Base-by-base conservation (phyloP, 2,113 vertebrate genomes). In the Malurus cyaneus region DNA sequence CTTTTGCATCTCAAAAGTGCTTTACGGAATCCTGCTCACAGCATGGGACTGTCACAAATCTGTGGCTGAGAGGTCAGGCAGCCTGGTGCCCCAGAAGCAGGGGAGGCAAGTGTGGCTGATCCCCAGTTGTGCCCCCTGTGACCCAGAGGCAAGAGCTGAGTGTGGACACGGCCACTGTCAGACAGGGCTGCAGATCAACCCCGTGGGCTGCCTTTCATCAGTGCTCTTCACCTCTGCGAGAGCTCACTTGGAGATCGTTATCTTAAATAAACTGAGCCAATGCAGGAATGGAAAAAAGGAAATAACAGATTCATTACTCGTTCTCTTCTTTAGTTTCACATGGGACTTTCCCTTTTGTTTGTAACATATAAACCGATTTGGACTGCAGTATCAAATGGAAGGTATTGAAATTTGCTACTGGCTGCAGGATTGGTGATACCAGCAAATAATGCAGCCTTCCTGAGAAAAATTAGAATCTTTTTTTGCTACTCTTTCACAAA, bases 351-450 rank as follows among this genome's bases (percentile, higher is more conserved):
- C 46, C 32, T 77, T 82, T 83, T 42, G 57, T 87, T 85, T 77
- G 41, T 56, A 60, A 61, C 24, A 9, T 29, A 56, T 72, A 34
- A 91, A 65, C 1, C 28, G 3, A 67, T 94, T 92, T 83, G 54
- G 44, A 52, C 42, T 73, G 52, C 49, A 73, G 26, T 87, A 79
- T 89, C 42, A 57, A 85, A 72, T 69, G 29, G 23, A 81, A 13
- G 24, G n/a, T 66, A 66, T 8, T 94, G 81, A 86, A 80, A 61
- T 93, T 73, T 89, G 77, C 80, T 91, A 18, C 86, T 93, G 49
- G 42, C 70, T 89, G 80, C 70, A 65, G 59, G 29, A 5, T 47
- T 1, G 1, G 32, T 82, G 52, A 39, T 60, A 73, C 24, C 28
- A 88, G 54, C 16, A 80, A 91, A 50, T 70, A 88, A 44, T 9